Base-by-base conservation (phyloP, 2,888 invertebrate genomes). In the Lordiphosa fenestrarum region DNA sequence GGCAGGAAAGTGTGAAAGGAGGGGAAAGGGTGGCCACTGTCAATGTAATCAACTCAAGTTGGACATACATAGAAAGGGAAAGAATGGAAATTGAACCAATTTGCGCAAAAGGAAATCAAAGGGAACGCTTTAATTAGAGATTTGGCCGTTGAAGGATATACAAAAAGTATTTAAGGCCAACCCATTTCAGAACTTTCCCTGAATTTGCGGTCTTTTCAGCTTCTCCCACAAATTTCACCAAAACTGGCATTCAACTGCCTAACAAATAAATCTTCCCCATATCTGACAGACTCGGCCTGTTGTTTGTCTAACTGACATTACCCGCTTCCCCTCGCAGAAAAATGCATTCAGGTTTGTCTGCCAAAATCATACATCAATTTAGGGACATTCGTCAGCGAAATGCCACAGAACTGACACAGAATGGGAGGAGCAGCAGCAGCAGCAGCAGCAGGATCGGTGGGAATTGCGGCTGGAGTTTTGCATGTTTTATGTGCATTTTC, bases 321-420 rank as follows among this genome's bases (percentile, higher is more conserved):
- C 13, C 15, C 30, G 4, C 12, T 40, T n/a, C 30, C n/a, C 13
- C 15, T 13, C 21, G n/a, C 13, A 33, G 15, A 44, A 44, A 44
- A 44, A 5, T 10, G 7, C 44, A 30, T 41, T 54, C 51, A 42
- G 56, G 56, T 49, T 64, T 64, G 47, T 62, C 19, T 15, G 65
- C 55, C 66, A 73, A 77, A 72, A 77, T 68, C 83, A 82, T 82
- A 75, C 75, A 82, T 77, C 83, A 82, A 82, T 82, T 77, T 77
- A 44, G 64, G 51, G 33, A 64, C 80, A 78, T 78, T 82, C 76
- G 75, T 82, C 82, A 74, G 72, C 57, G 64, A 60, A 53, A 57
- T 64, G 69, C 73, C 71, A 68, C 77, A 63, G 53, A 80, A 69
- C 60, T 68, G 64, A 56, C 80, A 66, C 41, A 53, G 38, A 47